Percentiles rank a stretch among this genome's conserved stretches.
Conservation (phyloP, 2,888 invertebrate genomes). For the Volucella inflata region DNA sequence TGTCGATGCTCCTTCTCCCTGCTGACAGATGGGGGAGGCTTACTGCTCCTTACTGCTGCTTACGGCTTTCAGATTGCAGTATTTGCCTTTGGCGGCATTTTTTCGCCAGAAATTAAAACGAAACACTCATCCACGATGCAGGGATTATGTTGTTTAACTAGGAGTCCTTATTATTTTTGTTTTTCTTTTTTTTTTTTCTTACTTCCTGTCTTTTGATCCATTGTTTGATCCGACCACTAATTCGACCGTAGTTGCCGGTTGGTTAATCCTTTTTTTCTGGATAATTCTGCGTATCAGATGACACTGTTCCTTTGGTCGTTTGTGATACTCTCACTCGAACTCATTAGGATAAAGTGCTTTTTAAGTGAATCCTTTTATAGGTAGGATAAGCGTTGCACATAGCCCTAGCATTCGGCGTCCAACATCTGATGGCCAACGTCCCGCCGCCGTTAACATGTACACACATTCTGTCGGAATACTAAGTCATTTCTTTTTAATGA, state of each 20-base stretch:
- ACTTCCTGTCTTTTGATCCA: constrained; percentile 49
- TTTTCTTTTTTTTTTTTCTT: constrained; percentile 8
- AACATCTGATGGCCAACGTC: constrained; percentile 42
- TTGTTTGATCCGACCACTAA: constrained; percentile 63
- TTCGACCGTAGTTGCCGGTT: constrained; percentile 53
- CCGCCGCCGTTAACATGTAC: constrained; percentile 11
- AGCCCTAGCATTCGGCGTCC: not conserved
- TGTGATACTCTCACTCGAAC: constrained; percentile 15
- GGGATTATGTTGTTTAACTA: constrained; percentile 5
- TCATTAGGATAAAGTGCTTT: constrained; percentile 55
- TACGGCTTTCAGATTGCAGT: constrained; percentile 28
- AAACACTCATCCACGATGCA: too few relatives aligned
- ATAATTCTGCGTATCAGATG: constrained; percentile 32
- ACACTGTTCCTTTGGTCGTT: constrained; percentile 4
- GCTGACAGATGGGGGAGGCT: not conserved
- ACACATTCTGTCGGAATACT: not conserved
- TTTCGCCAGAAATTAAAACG: too few relatives aligned
- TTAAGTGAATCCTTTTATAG: constrained; percentile 56
- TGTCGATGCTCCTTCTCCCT: constrained; percentile 56
- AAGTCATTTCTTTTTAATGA: constrained; percentile 24
- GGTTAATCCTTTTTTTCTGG: constrained; percentile 58
- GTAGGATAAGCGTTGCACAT: not conserved
- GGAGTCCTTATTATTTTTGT: constrained; percentile 29
- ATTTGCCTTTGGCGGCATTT: too few relatives aligned
- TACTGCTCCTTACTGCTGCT: constrained; percentile 9